Evolutionary conservation across 2,888 invertebrate species (phyloP), one percentile per base, ranked within the genome.

Genomic region (Idaea straminata): DNA sequence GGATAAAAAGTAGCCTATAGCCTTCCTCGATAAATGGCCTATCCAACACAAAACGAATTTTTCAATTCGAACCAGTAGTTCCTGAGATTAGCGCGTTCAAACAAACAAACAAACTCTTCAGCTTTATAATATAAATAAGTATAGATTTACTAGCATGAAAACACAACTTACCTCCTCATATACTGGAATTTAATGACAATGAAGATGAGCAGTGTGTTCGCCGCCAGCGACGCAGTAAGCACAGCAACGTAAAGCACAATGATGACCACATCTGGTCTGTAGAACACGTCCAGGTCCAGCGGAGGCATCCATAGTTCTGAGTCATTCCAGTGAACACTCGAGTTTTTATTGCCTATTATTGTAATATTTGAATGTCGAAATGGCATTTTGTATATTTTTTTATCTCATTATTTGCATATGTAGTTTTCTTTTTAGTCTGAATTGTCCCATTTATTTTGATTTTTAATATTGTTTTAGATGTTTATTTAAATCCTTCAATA

Each of bases 161-260:
- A 38, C 34, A 16, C 34, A n/a, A 85, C 94, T 93, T 81, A 96
- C 96, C 95, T 96, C 74, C 95, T 91, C 95, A 96, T 95, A 75
- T 95, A 95, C 83, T 95, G 95, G 83, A 95, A 95, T 83, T 95
- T 95, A 85, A 95, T 93, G 73, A 96, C 95, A 36, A 96, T 95
- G 71, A 95, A 91, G 73, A 96, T 95, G 62, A 96, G 95, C 76
- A 96, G 87, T 5, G 94, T 92, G 74, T 96, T 96, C 5, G 95
- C 95, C 0, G 94, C 89, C 59, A 95, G 88, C 0, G 96, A 96
- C 0, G 95, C 86, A 0, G 95, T 86, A 73, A 95, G 93, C 64
- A 96, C 94, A 0, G 94, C 94, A 64, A 95, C 93, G 74, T 96
- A 96, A 70, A 95, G 83, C 62, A 90, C 91, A 72, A 96, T 95